phyloP scores from a whole-genome alignment of 2,888 invertebrate species.

The Agriopis marginaria region DNA sequence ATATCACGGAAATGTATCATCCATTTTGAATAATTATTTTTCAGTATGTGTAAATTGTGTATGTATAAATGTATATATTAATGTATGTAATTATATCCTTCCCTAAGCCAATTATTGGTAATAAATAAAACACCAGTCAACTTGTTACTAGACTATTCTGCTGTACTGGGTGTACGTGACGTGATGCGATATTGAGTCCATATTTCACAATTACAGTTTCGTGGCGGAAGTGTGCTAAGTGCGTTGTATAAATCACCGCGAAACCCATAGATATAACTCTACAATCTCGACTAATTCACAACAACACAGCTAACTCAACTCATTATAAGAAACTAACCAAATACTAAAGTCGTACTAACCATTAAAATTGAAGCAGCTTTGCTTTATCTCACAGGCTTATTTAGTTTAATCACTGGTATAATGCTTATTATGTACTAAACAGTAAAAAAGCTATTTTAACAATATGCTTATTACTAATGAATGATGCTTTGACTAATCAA shows the following conservation, averaged over 20 bases:
- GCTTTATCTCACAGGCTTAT: conserved; percentile 3
- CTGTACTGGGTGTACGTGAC: too few species aligned
- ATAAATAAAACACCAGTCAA: too few species aligned
- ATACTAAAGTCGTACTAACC: neutral
- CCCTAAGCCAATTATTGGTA: too few species aligned
- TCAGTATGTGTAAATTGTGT: too few species aligned
- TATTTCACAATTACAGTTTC: too few species aligned
- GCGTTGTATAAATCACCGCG: neutral
- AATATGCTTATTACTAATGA: conserved; percentile 6
- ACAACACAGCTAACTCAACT: neutral
- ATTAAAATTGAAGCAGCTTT: conserved; percentile 4
- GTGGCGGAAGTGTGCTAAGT: too few species aligned
- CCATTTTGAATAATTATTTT: too few species aligned
- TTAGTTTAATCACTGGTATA: neutral
- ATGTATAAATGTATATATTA: too few species aligned
- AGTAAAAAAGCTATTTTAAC: neutral
- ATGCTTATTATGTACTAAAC: neutral
- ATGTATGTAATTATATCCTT: too few species aligned
- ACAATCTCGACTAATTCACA: conserved; percentile 2
- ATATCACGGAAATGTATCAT: too few species aligned
- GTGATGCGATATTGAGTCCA: too few species aligned
- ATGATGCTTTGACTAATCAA: neutral
- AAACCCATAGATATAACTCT: neutral
- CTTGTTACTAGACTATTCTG: too few species aligned
- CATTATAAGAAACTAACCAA: neutral